Evolutionary conservation across 2,797 vertebrate genomes (phyloP), one percentile per base, ranked within the genome.

Genomic region (Melanogrammus aeglefinus): DNA sequence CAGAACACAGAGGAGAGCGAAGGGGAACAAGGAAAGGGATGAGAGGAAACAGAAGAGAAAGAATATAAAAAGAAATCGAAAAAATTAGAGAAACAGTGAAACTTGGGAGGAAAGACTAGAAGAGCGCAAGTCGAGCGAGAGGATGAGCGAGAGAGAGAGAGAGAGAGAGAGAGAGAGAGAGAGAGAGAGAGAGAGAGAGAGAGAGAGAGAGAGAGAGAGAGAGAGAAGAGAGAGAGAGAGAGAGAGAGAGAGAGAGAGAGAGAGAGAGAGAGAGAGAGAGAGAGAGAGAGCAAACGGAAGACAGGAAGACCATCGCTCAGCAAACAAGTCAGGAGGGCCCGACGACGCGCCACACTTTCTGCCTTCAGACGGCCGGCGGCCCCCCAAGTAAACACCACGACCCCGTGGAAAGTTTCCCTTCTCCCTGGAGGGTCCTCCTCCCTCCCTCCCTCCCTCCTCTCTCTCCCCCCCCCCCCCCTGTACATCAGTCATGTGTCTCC

Each of bases 331-430:
- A 39, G 77, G 75, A 63, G 57, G 57, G 82, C 85, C 83, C 38
- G 9, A 39, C 75, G 77, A 78, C 71, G 81, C 85, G 84, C 86
- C 74, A 10, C 74, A 33, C 35, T 47, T 57, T 83, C 70, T 81
- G 74, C 78, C 79, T 82, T 83, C 76, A 63, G 81, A 76, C 66
- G 29, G 13, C 44, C 33, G 6, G 73, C 74, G 82, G 86, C 76
- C 85, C 82, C 82, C 85, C 93, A 91, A 88, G 88, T 92, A 90
- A 92, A 90, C 85, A 91, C 80, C 57, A 85, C 57, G 79, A 91
- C 91, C 87, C 89, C 85, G 90, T 91, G 93, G 93, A 94, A 94
- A 94, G 90, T 91, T 93, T 91, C 91, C 79, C 87, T 91, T 88
- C 92, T 92, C 93, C 91, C 92, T 83, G 87, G 92, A 93, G 93